Evolutionary conservation across 2,113 vertebrate genomes (phyloP), one percentile per base, ranked within the genome.

Genomic region (Cyprinodon variegatus): DNA sequence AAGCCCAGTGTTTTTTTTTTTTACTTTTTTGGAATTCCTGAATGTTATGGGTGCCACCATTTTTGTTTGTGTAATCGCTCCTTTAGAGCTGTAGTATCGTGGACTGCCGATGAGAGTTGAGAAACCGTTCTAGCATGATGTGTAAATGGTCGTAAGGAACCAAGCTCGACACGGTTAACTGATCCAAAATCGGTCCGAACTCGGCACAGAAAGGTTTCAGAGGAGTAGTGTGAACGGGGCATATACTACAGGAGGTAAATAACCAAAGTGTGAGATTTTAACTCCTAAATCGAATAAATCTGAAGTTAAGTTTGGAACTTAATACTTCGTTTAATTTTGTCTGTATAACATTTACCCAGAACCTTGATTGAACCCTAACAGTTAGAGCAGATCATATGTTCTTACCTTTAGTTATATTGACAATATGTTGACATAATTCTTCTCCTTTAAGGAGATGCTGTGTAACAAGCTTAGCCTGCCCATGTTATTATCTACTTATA

Each of bases 301-400:
- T 14, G 22, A 53, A 72, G 41, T 81, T 78, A 7, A 79, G 29
- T 73, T 79, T 73, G 61, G 13, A 53, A 40, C 46, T 57, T 73
- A 7, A 68, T 45, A 14, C 38, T 10, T 64, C 62, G 38, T 61
- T 70, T 12, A 37, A 45, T 62, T 74, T 70, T 39, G 46, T 59
- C 64, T 39, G 60, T 11, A 37, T n/a, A 10, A 57, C 50, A 20
- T 17, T 57, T n/a, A 46, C 53, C 66, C 41, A 61, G 67, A 77
- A 43, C 74, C 37, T 68, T 65, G 46, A 65, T 29, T 29, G 29
- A 77, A 57, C 20, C 50, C 50, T 72, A 43, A 61, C 50, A 79
- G 76, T 63, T 69, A 73, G 72, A 84, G 45, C 69, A 50, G 86
- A 63, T 84, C 60, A 78, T 50, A 83, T 70, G 67, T 67, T 68